Evolutionary conservation across 2,888 invertebrate species (phyloP).

Genomic region (Chymomyza procnemis): DNA sequence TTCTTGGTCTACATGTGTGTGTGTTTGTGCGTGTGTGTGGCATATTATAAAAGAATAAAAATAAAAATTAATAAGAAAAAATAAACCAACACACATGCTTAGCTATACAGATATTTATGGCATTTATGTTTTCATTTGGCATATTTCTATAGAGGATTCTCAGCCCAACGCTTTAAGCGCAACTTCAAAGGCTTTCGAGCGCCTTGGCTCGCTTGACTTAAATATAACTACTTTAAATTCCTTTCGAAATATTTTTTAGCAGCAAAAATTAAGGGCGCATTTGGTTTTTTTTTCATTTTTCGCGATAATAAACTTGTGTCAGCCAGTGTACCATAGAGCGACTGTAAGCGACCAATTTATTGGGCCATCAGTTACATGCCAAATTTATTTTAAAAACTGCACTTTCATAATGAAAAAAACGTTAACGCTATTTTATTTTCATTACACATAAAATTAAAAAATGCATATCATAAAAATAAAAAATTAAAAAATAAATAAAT

Average conservation of each 20-base stretch:
- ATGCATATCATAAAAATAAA: constrained; percentile 45
- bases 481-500: constrained; percentile 37
- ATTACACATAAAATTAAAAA: constrained; percentile 58
- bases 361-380: constrained; percentile 38
- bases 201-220: neutral
- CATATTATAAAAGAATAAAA: constrained; percentile 31
- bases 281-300: no score
- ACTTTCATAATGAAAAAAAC: constrained; percentile 52
- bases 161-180: neutral
- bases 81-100: constrained; percentile 14
- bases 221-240: neutral
- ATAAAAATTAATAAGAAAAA: constrained; percentile 5
- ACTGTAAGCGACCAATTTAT: constrained; percentile 26
- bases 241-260: neutral
- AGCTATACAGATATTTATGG: constrained; percentile 53
- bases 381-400: constrained; percentile 42
- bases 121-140: constrained; percentile 39
- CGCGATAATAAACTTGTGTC: neutral
- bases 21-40: constrained; percentile 41
- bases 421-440: constrained; percentile 26
- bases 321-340: neutral
- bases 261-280: neutral
- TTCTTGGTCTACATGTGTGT: neutral
- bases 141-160: constrained; percentile 30
- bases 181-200: neutral